Evolutionary conservation across 1,140 invertebrate genomes (phyloP).

Genomic region (Aphelenchoides besseyi): DNA sequence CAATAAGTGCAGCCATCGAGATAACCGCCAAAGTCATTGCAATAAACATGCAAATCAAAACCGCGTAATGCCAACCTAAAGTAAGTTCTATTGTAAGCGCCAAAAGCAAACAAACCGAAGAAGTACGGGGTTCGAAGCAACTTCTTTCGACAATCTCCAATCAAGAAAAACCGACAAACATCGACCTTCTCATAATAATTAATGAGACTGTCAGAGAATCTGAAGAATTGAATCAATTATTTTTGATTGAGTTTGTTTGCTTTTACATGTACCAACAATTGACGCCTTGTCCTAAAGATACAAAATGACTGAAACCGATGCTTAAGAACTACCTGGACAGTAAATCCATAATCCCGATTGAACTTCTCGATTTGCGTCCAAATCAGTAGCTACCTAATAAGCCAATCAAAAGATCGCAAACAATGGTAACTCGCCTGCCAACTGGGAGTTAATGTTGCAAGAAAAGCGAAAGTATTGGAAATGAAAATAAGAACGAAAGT

Average conservation of each 20-base stretch:
- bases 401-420: background rate
- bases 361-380: constrained; percentile 47
- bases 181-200: constrained; percentile 59
- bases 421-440: constrained; percentile 51
- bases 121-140: constrained; percentile 59
- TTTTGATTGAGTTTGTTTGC: too few relatives aligned
- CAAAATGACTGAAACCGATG: background rate
- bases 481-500: constrained; percentile 42
- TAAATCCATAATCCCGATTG: constrained; percentile 60
- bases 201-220: constrained; percentile 58
- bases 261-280: constrained; percentile 61
- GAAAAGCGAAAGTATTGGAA: constrained; percentile 44
- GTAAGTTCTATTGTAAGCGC: background rate
- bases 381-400: constrained; percentile 57
- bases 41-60: constrained; percentile 54
- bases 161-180: constrained; percentile 59
- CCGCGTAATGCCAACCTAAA: constrained; percentile 62
- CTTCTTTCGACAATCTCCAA: constrained; percentile 60
- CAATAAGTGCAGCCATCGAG: constrained; percentile 32
- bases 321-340: constrained; percentile 51
- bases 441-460: constrained; percentile 57
- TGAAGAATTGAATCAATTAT: too few relatives aligned
- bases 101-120: constrained; percentile 47
- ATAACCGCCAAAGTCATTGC: constrained; percentile 31
- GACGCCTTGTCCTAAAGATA: background rate